Conservation (phyloP, 2,113 vertebrate species). For the Melierax canorus region DNA sequence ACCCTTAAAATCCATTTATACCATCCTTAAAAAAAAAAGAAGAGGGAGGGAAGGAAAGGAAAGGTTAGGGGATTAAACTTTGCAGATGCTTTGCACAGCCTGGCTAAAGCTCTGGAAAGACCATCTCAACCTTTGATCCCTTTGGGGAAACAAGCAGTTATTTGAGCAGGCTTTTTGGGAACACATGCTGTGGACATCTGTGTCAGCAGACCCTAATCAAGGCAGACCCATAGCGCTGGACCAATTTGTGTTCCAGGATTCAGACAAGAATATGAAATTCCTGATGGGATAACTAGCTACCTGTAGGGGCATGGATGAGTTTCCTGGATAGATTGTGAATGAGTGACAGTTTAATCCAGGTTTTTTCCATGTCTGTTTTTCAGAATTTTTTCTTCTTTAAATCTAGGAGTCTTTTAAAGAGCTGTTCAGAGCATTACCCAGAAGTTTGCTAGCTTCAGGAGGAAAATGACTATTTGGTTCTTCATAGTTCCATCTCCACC, state of each 20-base stretch:
- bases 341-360: slow-evolving; percentile 71
- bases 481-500: not conserved
- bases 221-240: slow-evolving; percentile 45
- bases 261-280: slow-evolving; percentile 68
- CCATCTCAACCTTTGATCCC: slow-evolving; percentile 62
- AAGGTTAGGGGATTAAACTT: slow-evolving; percentile 32
- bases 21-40: not conserved
- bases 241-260: slow-evolving; percentile 65
- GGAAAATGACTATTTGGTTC: not conserved
- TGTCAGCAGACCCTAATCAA: slow-evolving; percentile 65
- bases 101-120: slow-evolving; percentile 56
- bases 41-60: not conserved
- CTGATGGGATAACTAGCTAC: slow-evolving; percentile 70
- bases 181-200: slow-evolving; percentile 65
- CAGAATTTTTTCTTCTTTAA: not conserved
- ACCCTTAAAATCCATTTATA: slow-evolving; percentile 17
- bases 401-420: not conserved
- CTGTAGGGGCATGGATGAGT: slow-evolving; percentile 62
- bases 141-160: slow-evolving; percentile 42
- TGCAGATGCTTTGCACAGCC: slow-evolving; percentile 38
- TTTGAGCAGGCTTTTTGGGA: slow-evolving; percentile 48
- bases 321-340: slow-evolving; percentile 60
- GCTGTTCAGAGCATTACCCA: not conserved
- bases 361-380: slow-evolving; percentile 7
- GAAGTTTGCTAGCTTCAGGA: not conserved